These are phyloP conservation scores for Globia sparganii DNA, from an alignment of 2,888 invertebrate genomes.

Conservation along the genomic window DNA sequence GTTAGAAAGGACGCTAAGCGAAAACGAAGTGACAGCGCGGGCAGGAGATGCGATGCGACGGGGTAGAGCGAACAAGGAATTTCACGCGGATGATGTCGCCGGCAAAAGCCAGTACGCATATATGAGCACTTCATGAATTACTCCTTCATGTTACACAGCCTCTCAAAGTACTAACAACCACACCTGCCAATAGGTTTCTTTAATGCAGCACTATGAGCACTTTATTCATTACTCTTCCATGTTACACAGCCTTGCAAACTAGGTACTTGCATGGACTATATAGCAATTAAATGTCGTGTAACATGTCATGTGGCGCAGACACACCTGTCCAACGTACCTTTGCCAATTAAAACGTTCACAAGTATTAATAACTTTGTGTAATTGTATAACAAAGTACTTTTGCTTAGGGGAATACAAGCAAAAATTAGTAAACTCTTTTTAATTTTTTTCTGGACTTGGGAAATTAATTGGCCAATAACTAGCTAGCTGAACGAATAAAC, in stretches of 20 bases:
- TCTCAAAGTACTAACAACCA: not conserved
- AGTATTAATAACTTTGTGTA: constrained; percentile 49
- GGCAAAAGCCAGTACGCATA: not conserved
- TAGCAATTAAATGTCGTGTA: constrained; percentile 50
- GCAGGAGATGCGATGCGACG: too few species aligned
- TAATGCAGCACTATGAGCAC: not conserved
- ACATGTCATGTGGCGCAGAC: constrained; percentile 40
- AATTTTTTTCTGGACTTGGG: not conserved
- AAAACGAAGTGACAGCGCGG: too few species aligned
- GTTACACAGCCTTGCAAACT: constrained; percentile 30
- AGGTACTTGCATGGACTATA: constrained; percentile 24
- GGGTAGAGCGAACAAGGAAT: too few species aligned
- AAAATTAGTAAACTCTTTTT: not conserved
- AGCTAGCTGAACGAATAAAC: not conserved
- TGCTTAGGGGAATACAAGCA: constrained; percentile 7
- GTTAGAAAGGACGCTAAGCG: too few species aligned
- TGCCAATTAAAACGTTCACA: constrained; percentile 52
- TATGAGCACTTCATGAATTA: not conserved
- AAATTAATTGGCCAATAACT: constrained; percentile 10
- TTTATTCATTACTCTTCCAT: constrained; percentile 26
- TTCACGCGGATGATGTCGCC: too few species aligned
- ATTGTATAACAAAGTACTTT: constrained; percentile 30
- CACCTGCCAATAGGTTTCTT: not conserved
- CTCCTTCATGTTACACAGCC: not conserved
- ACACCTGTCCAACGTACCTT: constrained; percentile 42